Conservation (phyloP, 1,140 invertebrate species). For the Drosophila auraria region DNA sequence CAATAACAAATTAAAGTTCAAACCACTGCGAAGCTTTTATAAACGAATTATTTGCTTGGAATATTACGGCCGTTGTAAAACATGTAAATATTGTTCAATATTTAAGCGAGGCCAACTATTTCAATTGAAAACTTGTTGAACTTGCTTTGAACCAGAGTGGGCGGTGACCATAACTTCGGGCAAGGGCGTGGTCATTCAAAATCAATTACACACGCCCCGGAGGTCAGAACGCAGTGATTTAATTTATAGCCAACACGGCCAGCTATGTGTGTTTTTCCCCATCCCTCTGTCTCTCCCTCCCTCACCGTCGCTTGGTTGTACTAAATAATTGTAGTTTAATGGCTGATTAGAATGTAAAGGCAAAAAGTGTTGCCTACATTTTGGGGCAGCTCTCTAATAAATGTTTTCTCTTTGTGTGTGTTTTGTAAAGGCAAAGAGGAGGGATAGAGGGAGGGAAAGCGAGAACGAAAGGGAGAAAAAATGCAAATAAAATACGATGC, state of each 20-base stretch:
- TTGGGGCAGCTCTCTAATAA: slow-evolving; percentile 48
- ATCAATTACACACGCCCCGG: slow-evolving; percentile 73
- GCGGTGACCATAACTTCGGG: slow-evolving; percentile 25
- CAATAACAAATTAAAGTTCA: slow-evolving; percentile 2
- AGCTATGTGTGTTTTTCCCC: slow-evolving; percentile 4
- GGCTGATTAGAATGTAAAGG: slow-evolving; percentile 67
- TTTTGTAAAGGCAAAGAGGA: not conserved
- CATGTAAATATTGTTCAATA: slow-evolving; percentile 39
- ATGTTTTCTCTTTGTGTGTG: slow-evolving; percentile 17
- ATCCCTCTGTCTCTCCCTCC: not conserved
- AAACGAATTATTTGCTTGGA: slow-evolving; percentile 15
- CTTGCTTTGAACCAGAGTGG: slow-evolving; percentile 3
- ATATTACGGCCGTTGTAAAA: slow-evolving; percentile 24
- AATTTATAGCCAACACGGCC: slow-evolving; percentile 40
- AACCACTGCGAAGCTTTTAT: not conserved
- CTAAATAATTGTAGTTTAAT: slow-evolving; percentile 75
- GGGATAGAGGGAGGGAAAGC: slow-evolving; percentile 5
- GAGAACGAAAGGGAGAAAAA: slow-evolving; percentile 20
- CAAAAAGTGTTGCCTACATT: slow-evolving; percentile 60
- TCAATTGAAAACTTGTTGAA: slow-evolving; percentile 66
- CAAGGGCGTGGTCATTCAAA: slow-evolving; percentile 57
- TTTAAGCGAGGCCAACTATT: slow-evolving; percentile 47
- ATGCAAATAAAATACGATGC: slow-evolving; percentile 70
- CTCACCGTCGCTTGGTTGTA: not conserved
- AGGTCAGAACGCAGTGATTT: slow-evolving; percentile 67